These are phyloP conservation scores for Amphilophus citrinellus DNA, from an alignment of 2,113 vertebrate species.

Conservation along the genomic window DNA sequence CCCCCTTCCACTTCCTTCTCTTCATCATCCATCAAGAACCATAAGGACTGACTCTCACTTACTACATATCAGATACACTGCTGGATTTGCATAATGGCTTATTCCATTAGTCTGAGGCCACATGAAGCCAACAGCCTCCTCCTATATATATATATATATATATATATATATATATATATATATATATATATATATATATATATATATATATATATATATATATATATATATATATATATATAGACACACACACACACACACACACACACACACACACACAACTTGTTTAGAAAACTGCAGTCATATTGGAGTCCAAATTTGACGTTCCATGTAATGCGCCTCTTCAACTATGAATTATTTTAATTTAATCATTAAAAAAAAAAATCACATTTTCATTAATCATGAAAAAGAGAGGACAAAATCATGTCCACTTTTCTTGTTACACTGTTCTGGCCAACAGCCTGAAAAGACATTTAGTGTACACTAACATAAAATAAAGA, in stretches of 20 bases:
- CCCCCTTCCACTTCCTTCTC: constrained; percentile 24
- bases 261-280: too few species aligned
- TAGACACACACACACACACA: too few species aligned
- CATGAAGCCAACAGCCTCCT: background rate
- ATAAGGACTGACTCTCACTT: constrained; percentile 1
- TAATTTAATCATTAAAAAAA: background rate
- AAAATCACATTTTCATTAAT: background rate
- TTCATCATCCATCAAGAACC: constrained; percentile 44
- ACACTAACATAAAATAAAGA: background rate
- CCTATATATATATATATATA: background rate
- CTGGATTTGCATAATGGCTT: constrained; percentile 24
- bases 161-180: too few species aligned
- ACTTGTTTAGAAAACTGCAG: background rate
- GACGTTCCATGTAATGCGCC: background rate
- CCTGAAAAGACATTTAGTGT: background rate
- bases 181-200: too few species aligned
- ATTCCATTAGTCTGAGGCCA: constrained; percentile 33
- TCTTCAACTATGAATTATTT: background rate
- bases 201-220: too few species aligned
- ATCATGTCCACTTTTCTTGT: background rate
- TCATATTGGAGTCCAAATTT: background rate
- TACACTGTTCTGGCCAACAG: background rate
- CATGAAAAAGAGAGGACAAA: background rate
- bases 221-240: too few species aligned
- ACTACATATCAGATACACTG: constrained; percentile 15